A percentile compares a stretch with the other conserved stretches of the same genome.
These are phyloP conservation scores for Atherix ibis DNA, from an alignment of 2,888 invertebrate species.

Conservation along the genomic window DNA sequence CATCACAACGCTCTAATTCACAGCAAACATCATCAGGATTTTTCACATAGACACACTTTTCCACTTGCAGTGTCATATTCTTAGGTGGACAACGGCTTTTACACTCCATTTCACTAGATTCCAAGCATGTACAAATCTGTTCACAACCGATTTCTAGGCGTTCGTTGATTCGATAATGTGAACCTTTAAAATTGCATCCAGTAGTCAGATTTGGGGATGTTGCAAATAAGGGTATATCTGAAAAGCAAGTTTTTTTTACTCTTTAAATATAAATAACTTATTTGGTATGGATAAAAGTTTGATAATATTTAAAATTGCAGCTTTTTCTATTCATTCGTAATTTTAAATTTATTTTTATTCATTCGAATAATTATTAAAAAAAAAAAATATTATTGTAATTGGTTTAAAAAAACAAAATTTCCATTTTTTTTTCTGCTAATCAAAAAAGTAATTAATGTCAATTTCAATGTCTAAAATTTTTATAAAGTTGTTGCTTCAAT, in stretches of 20 bases:
- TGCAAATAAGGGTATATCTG: conserved; percentile 3
- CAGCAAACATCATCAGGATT: conserved; percentile 76
- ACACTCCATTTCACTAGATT: conserved; percentile 56
- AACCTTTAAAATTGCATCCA: conserved; percentile 35
- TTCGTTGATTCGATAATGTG: conserved; percentile 53
- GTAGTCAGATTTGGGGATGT: conserved; percentile 1
- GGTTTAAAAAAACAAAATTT: too few species aligned
- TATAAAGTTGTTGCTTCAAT: too few species aligned
- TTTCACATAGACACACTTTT: conserved; percentile 65
- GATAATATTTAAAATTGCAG: too few species aligned
- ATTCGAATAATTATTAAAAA: too few species aligned
- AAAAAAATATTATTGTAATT: too few species aligned
- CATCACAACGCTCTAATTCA: conserved; percentile 71
- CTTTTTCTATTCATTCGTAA: too few species aligned
- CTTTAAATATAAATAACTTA: too few species aligned
- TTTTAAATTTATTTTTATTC: too few species aligned
- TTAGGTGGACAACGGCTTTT: conserved; percentile 49
- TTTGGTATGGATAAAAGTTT: too few species aligned
- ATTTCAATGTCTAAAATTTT: too few species aligned
- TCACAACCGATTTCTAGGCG: conserved; percentile 68
- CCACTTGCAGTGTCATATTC: conserved; percentile 39
- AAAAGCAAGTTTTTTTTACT: neutral
- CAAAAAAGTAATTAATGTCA: too few species aligned
- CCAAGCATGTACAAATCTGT: conserved; percentile 59
- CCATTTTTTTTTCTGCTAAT: too few species aligned